These are phyloP conservation scores for Pristis pectinata DNA, from an alignment of 2,797 vertebrate genomes.

Conservation along the genomic window DNA sequence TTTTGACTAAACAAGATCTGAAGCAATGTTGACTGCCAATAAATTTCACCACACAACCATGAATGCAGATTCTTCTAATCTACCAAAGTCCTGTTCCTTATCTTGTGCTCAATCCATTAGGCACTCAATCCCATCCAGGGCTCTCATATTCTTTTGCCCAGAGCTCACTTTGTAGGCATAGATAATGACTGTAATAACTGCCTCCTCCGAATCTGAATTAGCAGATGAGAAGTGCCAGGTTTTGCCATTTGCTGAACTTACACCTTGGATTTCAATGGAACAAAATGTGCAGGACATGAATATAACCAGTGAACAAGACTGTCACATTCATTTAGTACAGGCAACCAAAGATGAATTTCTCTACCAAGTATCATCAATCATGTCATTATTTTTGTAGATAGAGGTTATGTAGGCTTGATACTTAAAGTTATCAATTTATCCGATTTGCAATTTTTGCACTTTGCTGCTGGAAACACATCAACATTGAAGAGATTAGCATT, in stretches of 20 bases:
- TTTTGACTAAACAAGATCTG: no score
- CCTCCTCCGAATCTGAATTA: background rate
- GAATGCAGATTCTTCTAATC: no score
- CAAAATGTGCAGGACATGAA: no score
- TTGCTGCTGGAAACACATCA: background rate
- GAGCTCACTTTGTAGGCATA: background rate
- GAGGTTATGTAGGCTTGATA: background rate
- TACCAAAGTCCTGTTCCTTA: no score
- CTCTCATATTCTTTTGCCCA: background rate
- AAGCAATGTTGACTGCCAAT: no score
- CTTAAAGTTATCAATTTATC: background rate
- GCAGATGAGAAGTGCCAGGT: background rate
- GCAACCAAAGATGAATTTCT: no score
- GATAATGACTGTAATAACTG: background rate
- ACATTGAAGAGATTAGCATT: no score
- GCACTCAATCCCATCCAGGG: background rate
- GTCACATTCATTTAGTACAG: no score
- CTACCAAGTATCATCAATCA: no score
- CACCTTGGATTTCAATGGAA: no score
- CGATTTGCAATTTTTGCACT: background rate
- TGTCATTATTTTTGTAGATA: background rate
- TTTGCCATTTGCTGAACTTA: background rate
- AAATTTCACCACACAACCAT: no score
- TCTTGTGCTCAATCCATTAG: background rate
- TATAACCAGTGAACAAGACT: no score